These are phyloP conservation scores for Malurus splendens DNA, from an alignment of 2,797 vertebrate genomes.

Conservation along the genomic window DNA sequence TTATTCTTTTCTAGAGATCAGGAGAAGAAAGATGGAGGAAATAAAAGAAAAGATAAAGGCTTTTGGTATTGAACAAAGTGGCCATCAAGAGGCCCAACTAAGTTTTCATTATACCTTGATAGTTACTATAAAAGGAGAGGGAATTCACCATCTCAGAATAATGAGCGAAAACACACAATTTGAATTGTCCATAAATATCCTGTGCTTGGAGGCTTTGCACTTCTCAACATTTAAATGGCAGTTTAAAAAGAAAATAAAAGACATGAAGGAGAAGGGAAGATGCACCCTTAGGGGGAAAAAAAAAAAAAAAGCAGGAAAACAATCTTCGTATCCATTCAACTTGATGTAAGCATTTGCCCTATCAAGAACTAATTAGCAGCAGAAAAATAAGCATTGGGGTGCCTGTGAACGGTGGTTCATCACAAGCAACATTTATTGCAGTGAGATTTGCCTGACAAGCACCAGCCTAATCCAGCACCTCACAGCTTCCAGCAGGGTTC, in stretches of 20 bases:
- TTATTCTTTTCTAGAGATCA: conserved; percentile 7
- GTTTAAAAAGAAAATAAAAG: conserved; percentile 33
- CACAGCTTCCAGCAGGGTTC: not conserved
- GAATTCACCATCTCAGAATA: not conserved
- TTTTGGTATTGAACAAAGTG: not conserved
- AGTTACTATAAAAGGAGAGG: not conserved
- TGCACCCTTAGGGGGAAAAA: not conserved
- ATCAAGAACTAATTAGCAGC: conserved; percentile 1
- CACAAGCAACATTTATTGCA: not conserved
- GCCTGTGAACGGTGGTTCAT: not conserved
- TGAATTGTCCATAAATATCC: conserved; percentile 21
- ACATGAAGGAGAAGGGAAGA: not conserved
- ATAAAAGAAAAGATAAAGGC: not conserved
- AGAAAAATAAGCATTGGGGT: not conserved
- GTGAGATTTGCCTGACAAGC: not conserved
- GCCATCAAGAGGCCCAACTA: not conserved
- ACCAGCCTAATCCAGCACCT: not conserved
- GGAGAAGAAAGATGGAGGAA: not conserved
- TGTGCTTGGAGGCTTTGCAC: not conserved
- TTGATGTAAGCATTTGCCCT: not conserved
- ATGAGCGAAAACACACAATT: not conserved
- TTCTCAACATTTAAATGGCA: conserved; percentile 24
- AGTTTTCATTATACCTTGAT: conserved; percentile 7
- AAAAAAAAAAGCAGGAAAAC: not conserved
- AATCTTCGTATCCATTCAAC: not conserved